phyloP scores from a whole-genome alignment of 2,113 vertebrate species.

The Capricornis sumatraensis region DNA sequence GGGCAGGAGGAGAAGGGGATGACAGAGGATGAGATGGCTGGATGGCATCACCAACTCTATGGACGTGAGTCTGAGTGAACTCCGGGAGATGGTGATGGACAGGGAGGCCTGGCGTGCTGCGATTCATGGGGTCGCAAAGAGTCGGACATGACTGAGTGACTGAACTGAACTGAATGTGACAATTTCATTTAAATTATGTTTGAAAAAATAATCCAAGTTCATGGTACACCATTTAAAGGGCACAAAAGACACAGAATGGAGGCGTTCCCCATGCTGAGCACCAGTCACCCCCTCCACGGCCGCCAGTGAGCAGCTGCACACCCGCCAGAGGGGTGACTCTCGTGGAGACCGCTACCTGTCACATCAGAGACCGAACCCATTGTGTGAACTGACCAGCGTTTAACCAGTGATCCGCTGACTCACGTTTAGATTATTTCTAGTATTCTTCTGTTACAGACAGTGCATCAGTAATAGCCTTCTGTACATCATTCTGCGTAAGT shows the following conservation, averaged over 20 bases:
- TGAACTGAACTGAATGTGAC: neutral
- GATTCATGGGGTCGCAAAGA: no score
- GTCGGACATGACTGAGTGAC: no score
- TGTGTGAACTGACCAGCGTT: neutral
- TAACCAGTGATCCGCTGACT: neutral
- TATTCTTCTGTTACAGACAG: neutral
- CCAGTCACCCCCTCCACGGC: neutral
- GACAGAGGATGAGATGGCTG: no score
- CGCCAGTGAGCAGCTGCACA: neutral
- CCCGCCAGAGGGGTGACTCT: neutral
- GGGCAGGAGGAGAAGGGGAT: no score
- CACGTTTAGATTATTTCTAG: neutral
- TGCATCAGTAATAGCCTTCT: neutral
- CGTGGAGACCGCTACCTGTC: rapidly evolving
- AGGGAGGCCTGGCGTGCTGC: no score
- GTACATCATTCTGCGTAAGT: neutral
- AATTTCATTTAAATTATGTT: neutral
- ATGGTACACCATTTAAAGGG: neutral
- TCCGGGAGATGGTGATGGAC: no score
- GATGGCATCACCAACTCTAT: no score
- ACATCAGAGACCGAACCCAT: rapidly evolving
- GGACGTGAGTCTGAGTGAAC: no score
- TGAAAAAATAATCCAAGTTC: neutral
- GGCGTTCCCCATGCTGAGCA: neutral
- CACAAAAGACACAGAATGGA: neutral